Base-by-base conservation (phyloP, 2,888 invertebrate genomes). In the Sussaba pulchella region DNA sequence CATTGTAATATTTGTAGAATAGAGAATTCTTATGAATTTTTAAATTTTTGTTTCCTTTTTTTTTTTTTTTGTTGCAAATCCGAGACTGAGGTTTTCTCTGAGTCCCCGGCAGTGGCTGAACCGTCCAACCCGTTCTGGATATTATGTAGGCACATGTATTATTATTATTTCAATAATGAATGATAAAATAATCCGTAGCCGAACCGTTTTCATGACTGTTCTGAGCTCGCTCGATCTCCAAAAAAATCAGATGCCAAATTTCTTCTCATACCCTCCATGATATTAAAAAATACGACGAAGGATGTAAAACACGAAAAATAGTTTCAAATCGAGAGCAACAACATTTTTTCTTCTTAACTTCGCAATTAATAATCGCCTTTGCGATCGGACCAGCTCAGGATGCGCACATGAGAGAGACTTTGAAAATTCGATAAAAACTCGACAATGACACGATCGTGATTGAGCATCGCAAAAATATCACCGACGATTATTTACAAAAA, bases 111-210 rank as follows among this genome's bases (percentile, higher is more conserved):
- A 87, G 86, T 87, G 88, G 89, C 89, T 90, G 90, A 91, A 92
- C 91, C 92, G 91, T 91, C 87, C 89, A 92, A 90, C 92, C 92
- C 92, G 91, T 92, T 92, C 92, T 92, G 92, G 92, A 92, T 92
- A 92, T 89, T 85, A 87, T 88, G 88, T 89, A 88, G 88, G 84
- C 71, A 85, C 85, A 87, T 81, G 83, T 78, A 76, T 79, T 75
- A 63, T 54, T 75, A 14, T 61, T 31, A 19, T 45, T 50, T 31
- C 43, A 41, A 70, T 63, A 54, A 70, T 64, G 85, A 63, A 79
- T 73, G 66, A 67, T 57, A 75, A 77, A 69, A 69, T 52, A 75
- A 70, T 63, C 61, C 41, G 45, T 41, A 31, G 52, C 64, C 41
- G 64, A 59, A 64, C 26, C 63, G 57, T 47, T 36, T 47, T 63